These are phyloP conservation scores for Sylvia atricapilla DNA, from an alignment of 2,113 vertebrate species.

Conservation along the genomic window DNA sequence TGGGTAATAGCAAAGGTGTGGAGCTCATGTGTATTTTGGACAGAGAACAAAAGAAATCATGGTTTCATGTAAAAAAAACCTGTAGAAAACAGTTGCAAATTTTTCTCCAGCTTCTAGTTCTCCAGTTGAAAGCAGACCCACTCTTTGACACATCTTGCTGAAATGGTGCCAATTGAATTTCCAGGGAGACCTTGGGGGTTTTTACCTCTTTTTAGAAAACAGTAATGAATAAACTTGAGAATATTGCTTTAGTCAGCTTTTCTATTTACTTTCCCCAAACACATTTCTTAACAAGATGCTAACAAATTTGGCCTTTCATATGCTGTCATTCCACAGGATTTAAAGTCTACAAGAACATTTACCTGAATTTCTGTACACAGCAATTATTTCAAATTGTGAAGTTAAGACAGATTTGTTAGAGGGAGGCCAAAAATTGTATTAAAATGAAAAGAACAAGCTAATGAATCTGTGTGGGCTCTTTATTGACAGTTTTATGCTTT, in stretches of 20 bases:
- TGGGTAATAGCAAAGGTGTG: background rate
- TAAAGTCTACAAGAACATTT: background rate
- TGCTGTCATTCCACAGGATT: background rate
- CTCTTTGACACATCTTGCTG: background rate
- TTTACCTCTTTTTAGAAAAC: background rate
- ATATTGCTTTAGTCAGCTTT: background rate
- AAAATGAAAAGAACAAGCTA: slow-evolving; percentile 12
- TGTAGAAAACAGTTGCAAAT: background rate
- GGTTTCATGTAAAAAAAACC: background rate
- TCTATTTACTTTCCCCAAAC: background rate
- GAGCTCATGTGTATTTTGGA: background rate
- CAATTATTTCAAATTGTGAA: background rate
- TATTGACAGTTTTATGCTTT: background rate
- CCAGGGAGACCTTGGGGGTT: background rate
- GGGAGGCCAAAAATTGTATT: background rate
- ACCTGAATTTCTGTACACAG: background rate
- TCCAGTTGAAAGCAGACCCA: background rate
- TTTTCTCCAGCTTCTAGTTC: background rate
- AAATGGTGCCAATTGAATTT: background rate
- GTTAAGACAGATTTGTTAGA: background rate
- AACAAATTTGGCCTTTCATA: background rate
- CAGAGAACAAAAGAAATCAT: background rate
- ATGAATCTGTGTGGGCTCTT: background rate
- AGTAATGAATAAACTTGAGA: background rate
- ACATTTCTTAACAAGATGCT: background rate